A percentile compares a stretch with the other conserved stretches of the same genome.
These are phyloP conservation scores for Heliconius cydno DNA, from an alignment of 2,888 invertebrate genomes.

Conservation along the genomic window DNA sequence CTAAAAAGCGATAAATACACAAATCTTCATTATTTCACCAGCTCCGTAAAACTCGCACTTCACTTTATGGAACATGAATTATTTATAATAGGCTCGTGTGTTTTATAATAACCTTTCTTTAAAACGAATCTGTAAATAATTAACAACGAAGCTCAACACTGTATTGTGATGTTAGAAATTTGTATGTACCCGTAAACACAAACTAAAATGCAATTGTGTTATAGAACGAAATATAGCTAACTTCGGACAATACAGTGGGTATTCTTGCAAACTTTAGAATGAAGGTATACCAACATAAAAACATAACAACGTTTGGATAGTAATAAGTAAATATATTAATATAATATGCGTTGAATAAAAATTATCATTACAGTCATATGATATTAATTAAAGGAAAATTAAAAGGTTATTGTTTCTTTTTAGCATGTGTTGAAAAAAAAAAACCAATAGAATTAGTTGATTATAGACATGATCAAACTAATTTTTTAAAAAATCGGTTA, in stretches of 20 bases:
- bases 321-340: background rate
- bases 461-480: no score
- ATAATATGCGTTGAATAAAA: background rate
- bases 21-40: conserved; percentile 73
- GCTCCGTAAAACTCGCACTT: conserved; percentile 70
- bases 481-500: background rate
- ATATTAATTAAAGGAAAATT: background rate
- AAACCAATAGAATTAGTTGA: background rate
- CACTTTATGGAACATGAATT: conserved; percentile 72
- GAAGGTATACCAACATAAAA: conserved; percentile 20
- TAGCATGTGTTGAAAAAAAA: no score
- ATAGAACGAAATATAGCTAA: conserved; percentile 49
- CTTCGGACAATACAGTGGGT: conserved; percentile 46
- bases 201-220: conserved; percentile 63
- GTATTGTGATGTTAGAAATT: conserved; percentile 59
- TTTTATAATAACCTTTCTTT: conserved; percentile 51
- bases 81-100: conserved; percentile 41
- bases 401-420: background rate
- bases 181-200: conserved; percentile 71
- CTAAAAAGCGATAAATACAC: conserved; percentile 79
- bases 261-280: conserved; percentile 21
- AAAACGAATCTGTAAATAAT: conserved; percentile 48
- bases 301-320: conserved; percentile 30
- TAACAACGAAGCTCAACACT: conserved; percentile 50
- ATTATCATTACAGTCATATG: background rate